Base-by-base conservation (phyloP, 2,113 vertebrate species). In the Sialia sialis region DNA sequence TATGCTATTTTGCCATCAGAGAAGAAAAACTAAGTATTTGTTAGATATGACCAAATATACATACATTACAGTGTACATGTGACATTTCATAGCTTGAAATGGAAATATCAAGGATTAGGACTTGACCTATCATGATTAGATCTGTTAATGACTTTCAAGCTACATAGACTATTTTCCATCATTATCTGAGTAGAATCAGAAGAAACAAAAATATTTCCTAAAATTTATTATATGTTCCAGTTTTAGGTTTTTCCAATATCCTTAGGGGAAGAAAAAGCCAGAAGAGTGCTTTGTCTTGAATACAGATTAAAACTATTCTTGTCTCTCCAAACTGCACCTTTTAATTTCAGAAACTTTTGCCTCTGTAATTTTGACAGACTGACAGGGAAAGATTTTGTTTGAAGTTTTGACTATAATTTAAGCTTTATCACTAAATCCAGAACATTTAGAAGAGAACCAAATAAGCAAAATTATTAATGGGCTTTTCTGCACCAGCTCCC, bases 311-410 rank as follows among this genome's bases (percentile, higher is more conserved):
- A 95, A 75, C 58, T 58, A 76, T 58, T 69, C 17, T 68, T 62
- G 30, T 59, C 39, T 90, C 14, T 10, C 32, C 14, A 87, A 51
- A 95, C 4, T 2, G 2, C 22, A 41, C 36, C 76, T 83, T 96
- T 85, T 89, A 78, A 94, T 91, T 95, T 94, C 48, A 80, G 70
- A 93, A 90, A 59, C 32, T 78, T 79, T 79, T 89, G 8, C 62
- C 60, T 74, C 91, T 93, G 54, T 79, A 92, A 69, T 91, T 92
- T 74, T 14, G 43, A 66, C 8, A 88, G 66, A 51, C 30, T 67
- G 43, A 62, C 18, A 70, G 29, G 9, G 32, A 63, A 79, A 63
- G 18, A n/a, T 59, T 76, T 44, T 60, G 10, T 59, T 95, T 77
- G 46, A 92, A 72, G 36, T 67, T 84, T 90, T 87, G 25, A 29